Percentiles rank a stretch among this genome's conserved stretches.
Evolutionary conservation across 2,888 invertebrate genomes (phyloP).

Genomic region (Cosmopolites sordidus): DNA sequence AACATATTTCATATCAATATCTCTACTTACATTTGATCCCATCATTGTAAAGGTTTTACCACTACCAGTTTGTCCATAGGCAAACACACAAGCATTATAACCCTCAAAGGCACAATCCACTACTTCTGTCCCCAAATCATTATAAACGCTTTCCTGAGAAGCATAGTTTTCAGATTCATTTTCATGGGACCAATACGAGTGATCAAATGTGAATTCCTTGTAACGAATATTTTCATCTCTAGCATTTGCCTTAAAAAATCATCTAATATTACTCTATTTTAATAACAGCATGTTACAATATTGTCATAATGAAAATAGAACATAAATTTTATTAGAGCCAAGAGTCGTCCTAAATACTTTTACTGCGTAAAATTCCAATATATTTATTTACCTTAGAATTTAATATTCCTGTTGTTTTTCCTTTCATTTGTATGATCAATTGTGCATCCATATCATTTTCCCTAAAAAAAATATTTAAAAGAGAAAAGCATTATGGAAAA

Average conservation of each 20-base stretch:
- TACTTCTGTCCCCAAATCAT: constrained; percentile 72
- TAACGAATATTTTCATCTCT: constrained; percentile 51
- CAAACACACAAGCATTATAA: constrained; percentile 88
- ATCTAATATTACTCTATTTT: too few species aligned
- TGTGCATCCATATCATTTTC: constrained; percentile 80
- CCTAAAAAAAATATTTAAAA: constrained; percentile 53
- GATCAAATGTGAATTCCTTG: constrained; percentile 86
- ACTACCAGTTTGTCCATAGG: constrained; percentile 88
- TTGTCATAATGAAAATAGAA: not conserved
- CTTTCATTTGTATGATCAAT: constrained; percentile 80
- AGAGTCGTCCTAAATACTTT: not conserved
- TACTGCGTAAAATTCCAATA: constrained; percentile 5
- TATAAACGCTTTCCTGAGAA: constrained; percentile 76
- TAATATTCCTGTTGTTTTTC: constrained; percentile 73
- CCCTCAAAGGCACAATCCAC: constrained; percentile 78
- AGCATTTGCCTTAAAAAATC: constrained; percentile 40
- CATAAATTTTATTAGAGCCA: not conserved
- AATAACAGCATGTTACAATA: too few species aligned
- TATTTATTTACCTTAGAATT: constrained; percentile 62
- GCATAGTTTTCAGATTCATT: constrained; percentile 65
- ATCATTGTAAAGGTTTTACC: constrained; percentile 92
- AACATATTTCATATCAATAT: too few species aligned
- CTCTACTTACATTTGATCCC: constrained; percentile 64
- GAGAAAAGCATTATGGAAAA: constrained; percentile 38
- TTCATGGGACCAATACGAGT: constrained; percentile 84